Base-by-base conservation (phyloP, 2,797 vertebrate species). In the Megalops cyprinoides region DNA sequence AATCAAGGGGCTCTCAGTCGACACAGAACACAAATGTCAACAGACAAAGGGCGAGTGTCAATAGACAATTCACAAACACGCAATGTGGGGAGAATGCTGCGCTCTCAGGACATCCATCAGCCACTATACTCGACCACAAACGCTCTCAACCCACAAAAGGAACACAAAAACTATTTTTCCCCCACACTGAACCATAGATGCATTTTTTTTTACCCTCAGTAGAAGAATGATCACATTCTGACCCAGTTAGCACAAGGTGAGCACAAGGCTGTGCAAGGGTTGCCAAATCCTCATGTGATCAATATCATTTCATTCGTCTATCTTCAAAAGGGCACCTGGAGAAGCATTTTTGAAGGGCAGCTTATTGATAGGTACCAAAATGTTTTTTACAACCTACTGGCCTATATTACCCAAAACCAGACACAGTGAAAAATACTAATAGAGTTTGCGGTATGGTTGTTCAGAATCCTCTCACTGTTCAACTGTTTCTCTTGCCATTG, bases 231-330 rank as follows among this genome's bases (percentile, higher is more conserved):
- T 76, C 6, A 55, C 58, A 51, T 67, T 18, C 58, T 65, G 42
- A 76, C 44, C 37, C 46, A 51, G 53, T 34, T 42, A 67, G 20
- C 79, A 81, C 73, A 67, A 51, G 44, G 56, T 39, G 31, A 51
- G 31, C 46, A 25, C 34, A 20, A 37, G 34, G 31, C 37, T 8
- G 39, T 39, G 4, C 42, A 20, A 42, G 12, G 6, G 18, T 42
- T 42, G 12, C 34, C 31, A 69, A 20, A 15, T 6, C 14, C 31
- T 42, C 65, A 69, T 15, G 15, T 69, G 65, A 69, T 42, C 34
- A 69, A 67, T 15, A 8, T 51, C 7, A 51, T 4, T 37, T 34
- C 8, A 8, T 69, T 39, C 39, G 15, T 15, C 39, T 25, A 5
- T 60, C 58, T 10, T 25, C 58, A n/a, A 60, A 60, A 20, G 20